Evolutionary conservation across 2,888 invertebrate species (phyloP), one percentile per base, ranked within the genome.

Genomic region (Cinara cedri): DNA sequence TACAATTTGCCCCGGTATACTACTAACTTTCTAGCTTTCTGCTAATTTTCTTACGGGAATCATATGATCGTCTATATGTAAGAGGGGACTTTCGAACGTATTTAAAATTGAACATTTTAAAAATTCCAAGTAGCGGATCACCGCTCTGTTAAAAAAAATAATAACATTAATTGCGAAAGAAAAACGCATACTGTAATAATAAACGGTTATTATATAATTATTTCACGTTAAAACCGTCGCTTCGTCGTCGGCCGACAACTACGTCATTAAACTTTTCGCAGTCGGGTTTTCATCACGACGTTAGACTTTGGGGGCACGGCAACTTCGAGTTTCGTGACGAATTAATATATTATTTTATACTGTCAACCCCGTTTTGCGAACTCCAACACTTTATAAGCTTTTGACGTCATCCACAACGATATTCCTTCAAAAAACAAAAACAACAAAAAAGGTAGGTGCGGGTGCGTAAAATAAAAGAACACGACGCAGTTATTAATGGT

Each of bases 401-500:
- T 70, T 55, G 42, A 70, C 54, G 55, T 54, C 54, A 54, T 70
- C 54, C 42, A 14, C 26, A 26, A 55, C 55, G 21, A 55, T 70
- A 55, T 70, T 55, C 42, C 21, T 42, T 70, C 6, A 16, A 24
- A 14, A 66, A 46, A 24, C 46, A 66, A 62, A 62, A 0, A n/a
- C 24, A 24, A 55, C 19, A 51, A 34, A 54, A n/a, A 42, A 16
- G 16, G 3, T 1, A 49, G 34, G 34, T 34, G 34, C 34, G 34
- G 34, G 3, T 34, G 6, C 34, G 34, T 34, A 68, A 68, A 68
- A 49, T 16, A 24, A 49, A 66, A 34, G 34, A 65, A 70, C 19
- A 34, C 19, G 24, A 55, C 14, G 34, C 34, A 34, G 42, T 70
- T 70, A 70, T 70, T 70, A 70, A 70, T 70, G 70, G 70, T 70